A percentile compares a stretch with the other conserved stretches of the same genome.
These are phyloP conservation scores for Microplitis deprimator DNA, from an alignment of 2,888 invertebrate species.

Conservation along the genomic window DNA sequence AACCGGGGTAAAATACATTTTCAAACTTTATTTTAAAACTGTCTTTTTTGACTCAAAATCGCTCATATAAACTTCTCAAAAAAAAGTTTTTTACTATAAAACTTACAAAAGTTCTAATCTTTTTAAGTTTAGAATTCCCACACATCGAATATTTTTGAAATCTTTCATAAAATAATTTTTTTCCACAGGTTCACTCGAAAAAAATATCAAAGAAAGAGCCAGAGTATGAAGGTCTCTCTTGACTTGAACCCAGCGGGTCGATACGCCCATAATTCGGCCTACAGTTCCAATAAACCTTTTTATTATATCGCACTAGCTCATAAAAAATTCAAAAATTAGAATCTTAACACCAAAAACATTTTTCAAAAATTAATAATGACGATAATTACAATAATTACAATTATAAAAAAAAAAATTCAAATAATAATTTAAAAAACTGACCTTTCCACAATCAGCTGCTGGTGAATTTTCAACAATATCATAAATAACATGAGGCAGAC, in stretches of 20 bases:
- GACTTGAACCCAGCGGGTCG: conserved; percentile 34
- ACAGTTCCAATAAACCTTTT: conserved; percentile 5
- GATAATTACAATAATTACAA: conserved; percentile 5
- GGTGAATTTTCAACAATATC: conserved; percentile 94
- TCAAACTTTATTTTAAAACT: too few relatives aligned
- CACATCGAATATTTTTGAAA: too few relatives aligned
- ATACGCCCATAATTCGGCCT: conserved; percentile 34
- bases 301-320: conserved; percentile 15
- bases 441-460: conserved; percentile 91
- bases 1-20: too few relatives aligned
- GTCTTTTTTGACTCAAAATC: too few relatives aligned
- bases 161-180: too few relatives aligned
- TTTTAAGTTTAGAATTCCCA: too few relatives aligned
- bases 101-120: too few relatives aligned
- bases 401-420: neutral
- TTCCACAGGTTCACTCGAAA: neutral
- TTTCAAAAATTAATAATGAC: neutral
- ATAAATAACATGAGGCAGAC: conserved; percentile 93
- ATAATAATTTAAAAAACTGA: conserved; percentile 70
- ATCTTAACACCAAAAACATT: neutral
- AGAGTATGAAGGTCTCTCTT: neutral
- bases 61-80: too few relatives aligned
- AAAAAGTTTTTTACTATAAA: too few relatives aligned
- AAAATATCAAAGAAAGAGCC: conserved; percentile 9
- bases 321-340: neutral